These are phyloP conservation scores for Euborellia annulipes DNA, from an alignment of 1,140 invertebrate genomes.

Conservation along the genomic window DNA sequence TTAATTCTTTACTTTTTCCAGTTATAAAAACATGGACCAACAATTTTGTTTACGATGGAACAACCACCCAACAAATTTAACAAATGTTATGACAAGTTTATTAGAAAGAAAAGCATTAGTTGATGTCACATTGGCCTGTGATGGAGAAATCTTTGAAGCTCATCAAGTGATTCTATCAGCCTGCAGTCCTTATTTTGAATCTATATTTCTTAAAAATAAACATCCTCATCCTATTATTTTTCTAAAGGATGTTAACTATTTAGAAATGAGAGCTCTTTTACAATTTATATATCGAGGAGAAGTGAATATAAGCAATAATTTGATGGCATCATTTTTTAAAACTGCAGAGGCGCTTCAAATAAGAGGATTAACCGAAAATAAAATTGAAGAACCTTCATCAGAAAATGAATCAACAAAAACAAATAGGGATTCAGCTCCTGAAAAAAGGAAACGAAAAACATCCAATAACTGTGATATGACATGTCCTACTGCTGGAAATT, in stretches of 20 bases:
- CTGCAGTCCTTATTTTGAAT: conserved; percentile 89
- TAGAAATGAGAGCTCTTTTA: conserved; percentile 71
- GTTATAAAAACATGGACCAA: conserved; percentile 51
- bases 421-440: conserved; percentile 29
- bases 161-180: conserved; percentile 87
- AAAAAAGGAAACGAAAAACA: conserved; percentile 51
- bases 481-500: conserved; percentile 33
- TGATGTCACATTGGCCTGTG: conserved; percentile 84
- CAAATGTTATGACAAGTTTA: conserved; percentile 70
- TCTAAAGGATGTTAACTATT: conserved; percentile 73
- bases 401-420: conserved; percentile 16
- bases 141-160: conserved; percentile 78
- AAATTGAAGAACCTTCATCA: conserved; percentile 11
- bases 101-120: conserved; percentile 73
- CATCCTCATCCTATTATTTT: conserved; percentile 87
- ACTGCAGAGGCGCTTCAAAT: conserved; percentile 83
- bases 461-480: conserved; percentile 47
- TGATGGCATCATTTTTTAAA: conserved; percentile 74
- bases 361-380: conserved; percentile 68
- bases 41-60: conserved; percentile 90
- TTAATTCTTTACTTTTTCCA: too few relatives aligned
- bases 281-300: conserved; percentile 87
- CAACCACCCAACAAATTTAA: conserved; percentile 80
- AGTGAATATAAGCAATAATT: conserved; percentile 74
- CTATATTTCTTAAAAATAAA: conserved; percentile 75